phyloP scores from a whole-genome alignment of 2,113 vertebrate genomes.

The Stomatorhinus ivindoensis region DNA sequence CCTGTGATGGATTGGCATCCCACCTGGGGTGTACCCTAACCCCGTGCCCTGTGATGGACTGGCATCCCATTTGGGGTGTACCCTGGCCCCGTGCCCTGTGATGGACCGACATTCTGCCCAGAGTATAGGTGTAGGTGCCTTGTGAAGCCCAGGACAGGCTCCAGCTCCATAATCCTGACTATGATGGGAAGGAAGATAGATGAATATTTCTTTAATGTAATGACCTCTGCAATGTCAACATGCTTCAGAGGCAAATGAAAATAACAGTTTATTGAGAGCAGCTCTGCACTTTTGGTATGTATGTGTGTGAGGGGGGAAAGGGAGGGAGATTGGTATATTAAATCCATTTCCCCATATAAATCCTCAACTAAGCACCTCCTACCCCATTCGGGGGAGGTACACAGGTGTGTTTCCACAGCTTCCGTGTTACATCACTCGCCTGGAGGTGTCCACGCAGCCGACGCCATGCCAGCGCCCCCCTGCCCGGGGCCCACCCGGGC shows the following conservation, averaged over 20 bases:
- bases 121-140: too few species aligned
- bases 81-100: too few species aligned
- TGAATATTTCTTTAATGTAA: neutral
- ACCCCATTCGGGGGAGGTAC: too few species aligned
- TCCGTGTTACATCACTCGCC: neutral
- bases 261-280: neutral
- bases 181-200: neutral
- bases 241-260: neutral
- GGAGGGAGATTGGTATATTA: neutral
- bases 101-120: too few species aligned
- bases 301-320: neutral
- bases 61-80: too few species aligned
- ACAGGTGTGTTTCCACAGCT: neutral
- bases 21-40: too few species aligned
- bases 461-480: too few species aligned
- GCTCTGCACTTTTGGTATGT: neutral
- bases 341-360: neutral
- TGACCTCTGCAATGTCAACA: neutral
- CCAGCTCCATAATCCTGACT: neutral
- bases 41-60: too few species aligned
- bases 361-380: neutral
- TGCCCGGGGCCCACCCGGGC: too few species aligned
- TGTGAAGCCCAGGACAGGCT: neutral
- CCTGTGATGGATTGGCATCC: too few species aligned
- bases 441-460: too few species aligned